Evolutionary conservation across 2,113 vertebrate genomes (phyloP), one percentile per base, ranked within the genome.

Genomic region (Platysternon megacephalum): DNA sequence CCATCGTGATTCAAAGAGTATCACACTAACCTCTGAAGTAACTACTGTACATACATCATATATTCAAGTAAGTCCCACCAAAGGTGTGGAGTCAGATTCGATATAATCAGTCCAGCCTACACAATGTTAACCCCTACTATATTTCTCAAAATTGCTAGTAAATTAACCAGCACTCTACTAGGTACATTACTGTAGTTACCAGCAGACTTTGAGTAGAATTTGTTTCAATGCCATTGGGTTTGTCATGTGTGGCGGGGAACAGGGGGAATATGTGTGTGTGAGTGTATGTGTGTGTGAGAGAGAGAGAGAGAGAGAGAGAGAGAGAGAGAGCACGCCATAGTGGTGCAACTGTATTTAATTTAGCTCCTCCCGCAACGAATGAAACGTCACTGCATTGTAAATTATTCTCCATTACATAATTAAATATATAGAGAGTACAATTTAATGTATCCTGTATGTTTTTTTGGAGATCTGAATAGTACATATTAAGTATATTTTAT

Each of bases 111-210:
- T 78, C 83, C 12, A 88, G 79, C 46, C 88, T 35, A 51, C 79
- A 17, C 56, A 88, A 91, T 2, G 0, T 35, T 51, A 88, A 88
- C 5, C 86, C 76, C n/a, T 68, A 86, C 39, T 13, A 74, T 48
- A 53, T 76, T 84, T 48, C 79, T 65, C 52, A 79, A 83, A 88
- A 8, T 28, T 76, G 80, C 79, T 72, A 17, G 19, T 74, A 86
- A 85, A 79, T 85, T 89, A 65, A 26, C 76, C 58, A 95, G 88
- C 76, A 94, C 46, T 42, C 7, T 51, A 85, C n/a, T 91, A 35
- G 51, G 53, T 53, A 90, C 61, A 93, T 68, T 85, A 79, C 7
- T 35, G 24, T n/a, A 88, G 93, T 84, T 93, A 95, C 56, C 76
- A 94, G 53, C 82, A 93, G 58, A 79, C 13, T 39, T 83, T 19